A percentile compares a stretch with the other conserved stretches of the same genome.
These are phyloP conservation scores for Arenaria interpres DNA, from an alignment of 2,113 vertebrate species.

Conservation along the genomic window DNA sequence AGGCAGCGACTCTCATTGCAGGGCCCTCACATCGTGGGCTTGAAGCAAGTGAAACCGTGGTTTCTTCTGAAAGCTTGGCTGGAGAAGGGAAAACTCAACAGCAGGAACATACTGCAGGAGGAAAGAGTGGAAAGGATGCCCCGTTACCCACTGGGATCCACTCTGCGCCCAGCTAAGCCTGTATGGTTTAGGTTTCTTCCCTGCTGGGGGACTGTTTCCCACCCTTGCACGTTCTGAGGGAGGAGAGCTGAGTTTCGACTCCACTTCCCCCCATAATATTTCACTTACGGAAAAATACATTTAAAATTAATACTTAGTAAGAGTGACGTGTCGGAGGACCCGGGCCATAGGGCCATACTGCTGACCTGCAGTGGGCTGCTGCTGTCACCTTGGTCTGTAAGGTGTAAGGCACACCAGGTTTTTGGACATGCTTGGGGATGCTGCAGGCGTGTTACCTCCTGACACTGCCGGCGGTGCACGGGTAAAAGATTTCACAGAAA, in stretches of 20 bases:
- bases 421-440: rapidly evolving
- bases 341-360: rapidly evolving
- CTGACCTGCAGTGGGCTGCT: neutral
- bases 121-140: neutral
- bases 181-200: neutral
- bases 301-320: neutral
- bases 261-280: neutral
- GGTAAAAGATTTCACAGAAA: neutral
- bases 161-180: neutral
- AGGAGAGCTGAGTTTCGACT: neutral
- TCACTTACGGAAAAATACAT: neutral
- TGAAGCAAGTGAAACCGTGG: neutral
- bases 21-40: rapidly evolving
- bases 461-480: neutral
- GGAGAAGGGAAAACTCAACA: neutral
- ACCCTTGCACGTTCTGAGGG: neutral
- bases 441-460: neutral
- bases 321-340: neutral
- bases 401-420: rapidly evolving
- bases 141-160: neutral
- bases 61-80: neutral
- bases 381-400: neutral
- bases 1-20: neutral
- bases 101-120: neutral
- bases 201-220: neutral